A percentile compares a stretch with the other conserved stretches of the same genome.
These are phyloP conservation scores for Ostrea denselamellosa DNA, from an alignment of 1,140 invertebrate genomes.

Conservation along the genomic window DNA sequence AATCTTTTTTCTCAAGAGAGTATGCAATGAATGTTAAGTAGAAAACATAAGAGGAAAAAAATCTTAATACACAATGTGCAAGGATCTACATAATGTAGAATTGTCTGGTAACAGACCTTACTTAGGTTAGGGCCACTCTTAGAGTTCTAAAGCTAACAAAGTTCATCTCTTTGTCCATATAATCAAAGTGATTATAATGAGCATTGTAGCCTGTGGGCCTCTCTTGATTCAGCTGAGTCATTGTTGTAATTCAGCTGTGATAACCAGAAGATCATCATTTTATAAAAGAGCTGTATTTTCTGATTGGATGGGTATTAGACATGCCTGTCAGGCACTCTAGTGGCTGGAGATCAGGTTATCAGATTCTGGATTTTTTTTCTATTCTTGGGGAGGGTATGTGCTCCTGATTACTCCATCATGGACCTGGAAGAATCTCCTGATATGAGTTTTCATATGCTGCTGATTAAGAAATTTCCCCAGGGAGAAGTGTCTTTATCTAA, in stretches of 20 bases:
- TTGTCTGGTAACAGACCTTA: too few species aligned
- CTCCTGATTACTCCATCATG: background rate
- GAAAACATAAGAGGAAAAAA: too few species aligned
- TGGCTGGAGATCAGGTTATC: slow-evolving; percentile 5
- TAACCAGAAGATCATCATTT: background rate
- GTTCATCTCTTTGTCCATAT: too few species aligned
- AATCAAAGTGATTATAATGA: too few species aligned
- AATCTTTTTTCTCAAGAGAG: too few species aligned
- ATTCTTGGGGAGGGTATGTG: background rate
- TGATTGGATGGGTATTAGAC: slow-evolving; percentile 23
- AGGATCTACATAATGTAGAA: too few species aligned
- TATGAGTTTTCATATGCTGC: background rate
- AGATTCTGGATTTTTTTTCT: background rate
- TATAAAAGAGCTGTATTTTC: slow-evolving; percentile 13
- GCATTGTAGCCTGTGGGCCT: background rate
- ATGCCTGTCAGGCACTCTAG: background rate
- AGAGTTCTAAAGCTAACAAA: too few species aligned
- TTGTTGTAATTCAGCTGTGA: background rate
- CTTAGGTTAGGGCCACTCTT: too few species aligned
- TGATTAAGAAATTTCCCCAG: slow-evolving; percentile 5
- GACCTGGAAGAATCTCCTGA: background rate
- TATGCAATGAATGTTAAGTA: too few species aligned
- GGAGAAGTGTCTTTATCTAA: background rate
- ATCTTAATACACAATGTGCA: too few species aligned
- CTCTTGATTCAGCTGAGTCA: background rate